Evolutionary conservation across 1,140 invertebrate species (phyloP).

Genomic region (Meteorus sp.): DNA sequence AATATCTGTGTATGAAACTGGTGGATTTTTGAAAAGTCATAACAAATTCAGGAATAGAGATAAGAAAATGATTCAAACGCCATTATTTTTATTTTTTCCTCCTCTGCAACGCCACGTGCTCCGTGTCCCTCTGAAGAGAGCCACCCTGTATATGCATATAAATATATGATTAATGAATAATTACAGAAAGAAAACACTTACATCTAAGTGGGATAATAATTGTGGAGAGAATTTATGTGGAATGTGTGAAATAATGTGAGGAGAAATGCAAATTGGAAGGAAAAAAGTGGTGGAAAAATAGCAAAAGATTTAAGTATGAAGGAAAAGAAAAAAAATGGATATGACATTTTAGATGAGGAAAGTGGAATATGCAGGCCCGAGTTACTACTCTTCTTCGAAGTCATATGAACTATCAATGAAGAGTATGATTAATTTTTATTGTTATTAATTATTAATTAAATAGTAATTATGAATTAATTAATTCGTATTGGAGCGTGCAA

Average conservation of each 20-base stretch:
- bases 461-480: constrained; percentile 49
- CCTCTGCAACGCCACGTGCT: no score
- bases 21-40: no score
- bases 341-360: not conserved
- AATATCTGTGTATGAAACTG: not conserved
- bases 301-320: constrained; percentile 12
- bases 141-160: no score
- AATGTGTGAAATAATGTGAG: no score
- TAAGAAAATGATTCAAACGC: no score
- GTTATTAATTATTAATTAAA: constrained; percentile 41
- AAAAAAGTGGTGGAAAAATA: no score
- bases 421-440: constrained; percentile 40
- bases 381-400: constrained; percentile 1
- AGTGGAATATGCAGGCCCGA: not conserved
- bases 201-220: constrained; percentile 33
- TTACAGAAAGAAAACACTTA: no score
- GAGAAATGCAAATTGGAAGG: no score
- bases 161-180: no score
- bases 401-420: constrained; percentile 16
- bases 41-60: no score
- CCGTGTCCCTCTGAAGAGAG: no score
- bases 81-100: no score
- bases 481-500: constrained; percentile 51
- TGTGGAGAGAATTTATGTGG: constrained; percentile 20
- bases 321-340: not conserved